Conservation (phyloP, 1,140 invertebrate species). For the Pristionchus pacificus region DNA sequence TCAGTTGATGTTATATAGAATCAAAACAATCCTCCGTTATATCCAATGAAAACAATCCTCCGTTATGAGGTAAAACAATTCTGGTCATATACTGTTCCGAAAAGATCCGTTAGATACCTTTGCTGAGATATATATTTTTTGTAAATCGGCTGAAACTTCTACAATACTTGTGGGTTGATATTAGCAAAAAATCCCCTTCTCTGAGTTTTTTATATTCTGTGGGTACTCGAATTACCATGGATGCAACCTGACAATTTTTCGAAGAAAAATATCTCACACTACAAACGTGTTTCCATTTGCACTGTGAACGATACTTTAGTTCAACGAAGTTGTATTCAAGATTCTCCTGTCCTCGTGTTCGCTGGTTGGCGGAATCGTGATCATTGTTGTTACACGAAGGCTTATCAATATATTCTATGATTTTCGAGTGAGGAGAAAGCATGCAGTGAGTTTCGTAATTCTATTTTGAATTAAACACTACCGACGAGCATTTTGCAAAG, state of each 20-base stretch:
- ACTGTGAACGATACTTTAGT: not conserved
- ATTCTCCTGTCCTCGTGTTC: not conserved
- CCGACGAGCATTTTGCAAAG: not conserved
- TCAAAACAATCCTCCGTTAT: no score
- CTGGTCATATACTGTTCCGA: no score
- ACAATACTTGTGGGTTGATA: no score
- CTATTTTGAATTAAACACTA: not conserved
- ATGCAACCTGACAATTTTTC: not conserved
- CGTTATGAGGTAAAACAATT: no score
- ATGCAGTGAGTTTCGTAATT: not conserved
- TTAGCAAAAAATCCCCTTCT: no score
- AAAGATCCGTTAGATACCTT: no score
- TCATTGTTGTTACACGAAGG: not conserved
- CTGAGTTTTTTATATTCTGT: no score
- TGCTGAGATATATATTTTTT: no score
- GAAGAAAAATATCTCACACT: not conserved
- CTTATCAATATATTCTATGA: slow-evolving; percentile 3
- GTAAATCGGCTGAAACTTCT: no score
- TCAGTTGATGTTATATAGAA: no score
- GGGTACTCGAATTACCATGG: no score
- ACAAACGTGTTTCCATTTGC: not conserved
- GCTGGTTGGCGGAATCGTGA: slow-evolving; percentile 1
- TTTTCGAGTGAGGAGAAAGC: slow-evolving; percentile 6
- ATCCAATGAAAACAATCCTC: no score
- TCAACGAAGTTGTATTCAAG: not conserved